Conservation (phyloP, 1,140 invertebrate genomes). For the Brachionus rubens region DNA sequence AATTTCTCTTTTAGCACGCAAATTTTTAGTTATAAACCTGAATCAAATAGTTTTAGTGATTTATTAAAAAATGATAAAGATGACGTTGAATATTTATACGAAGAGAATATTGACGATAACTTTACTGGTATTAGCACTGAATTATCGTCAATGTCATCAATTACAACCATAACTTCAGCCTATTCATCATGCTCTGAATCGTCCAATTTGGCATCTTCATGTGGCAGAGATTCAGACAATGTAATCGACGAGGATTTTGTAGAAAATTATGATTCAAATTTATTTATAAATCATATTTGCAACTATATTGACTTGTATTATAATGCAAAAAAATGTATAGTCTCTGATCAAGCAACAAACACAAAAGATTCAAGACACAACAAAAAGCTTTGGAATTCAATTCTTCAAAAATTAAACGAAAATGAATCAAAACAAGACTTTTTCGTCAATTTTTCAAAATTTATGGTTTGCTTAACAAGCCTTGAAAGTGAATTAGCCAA, state of each 20-base stretch:
- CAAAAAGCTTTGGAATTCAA: not conserved
- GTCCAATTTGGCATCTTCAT: not conserved
- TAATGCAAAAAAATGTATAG: not conserved
- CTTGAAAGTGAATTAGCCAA: not conserved
- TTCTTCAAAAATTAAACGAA: not conserved
- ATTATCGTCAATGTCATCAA: conserved; percentile 10
- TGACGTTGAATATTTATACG: not conserved
- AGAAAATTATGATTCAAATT: not conserved
- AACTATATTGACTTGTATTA: not conserved
- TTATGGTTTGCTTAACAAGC: not conserved
- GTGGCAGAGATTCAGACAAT: not conserved
- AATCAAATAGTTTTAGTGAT: conserved; percentile 32
- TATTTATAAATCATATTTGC: not conserved
- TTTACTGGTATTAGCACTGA: conserved; percentile 15
- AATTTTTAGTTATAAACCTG: conserved; percentile 24
- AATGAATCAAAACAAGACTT: not conserved
- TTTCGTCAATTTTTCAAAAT: not conserved
- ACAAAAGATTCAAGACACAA: not conserved
- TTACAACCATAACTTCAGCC: not conserved
- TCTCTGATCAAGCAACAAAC: not conserved
- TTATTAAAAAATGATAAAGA: not conserved
- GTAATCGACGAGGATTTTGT: not conserved
- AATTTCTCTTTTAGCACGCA: conserved; percentile 32
- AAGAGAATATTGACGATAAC: conserved; percentile 36
- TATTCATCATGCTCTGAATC: conserved; percentile 31